Evolutionary conservation across 2,797 vertebrate species (phyloP).

Genomic region (Glossophaga mutica): DNA sequence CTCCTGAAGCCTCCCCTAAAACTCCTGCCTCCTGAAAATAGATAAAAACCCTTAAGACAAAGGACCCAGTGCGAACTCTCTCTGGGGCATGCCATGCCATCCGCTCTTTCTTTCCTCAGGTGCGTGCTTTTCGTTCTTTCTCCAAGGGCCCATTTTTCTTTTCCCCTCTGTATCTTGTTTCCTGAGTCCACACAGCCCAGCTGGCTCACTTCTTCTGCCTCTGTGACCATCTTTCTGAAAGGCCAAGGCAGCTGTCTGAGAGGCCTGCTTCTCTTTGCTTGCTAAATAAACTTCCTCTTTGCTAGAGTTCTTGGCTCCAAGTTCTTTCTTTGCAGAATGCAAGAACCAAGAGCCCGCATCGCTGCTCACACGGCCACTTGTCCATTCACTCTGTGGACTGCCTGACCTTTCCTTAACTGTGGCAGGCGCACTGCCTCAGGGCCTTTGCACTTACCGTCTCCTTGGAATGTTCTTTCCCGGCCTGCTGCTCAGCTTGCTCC

Average conservation of each 20-base stretch:
- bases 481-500: neutral
- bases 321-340: neutral
- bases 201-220: neutral
- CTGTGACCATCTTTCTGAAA: neutral
- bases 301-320: neutral
- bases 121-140: neutral
- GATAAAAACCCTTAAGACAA: neutral
- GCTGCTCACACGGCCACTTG: accelerated
- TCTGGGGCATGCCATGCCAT: neutral
- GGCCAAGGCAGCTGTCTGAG: neutral
- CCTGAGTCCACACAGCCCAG: neutral
- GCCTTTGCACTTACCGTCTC: neutral
- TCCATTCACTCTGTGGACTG: neutral
- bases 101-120: neutral
- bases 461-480: neutral
- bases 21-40: neutral
- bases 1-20: neutral
- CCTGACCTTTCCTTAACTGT: neutral
- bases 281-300: neutral
- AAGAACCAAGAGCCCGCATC: neutral
- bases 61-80: neutral
- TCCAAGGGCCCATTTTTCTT: neutral
- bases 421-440: neutral
- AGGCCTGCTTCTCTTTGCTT: neutral
- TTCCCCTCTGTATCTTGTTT: neutral